Base-by-base conservation (phyloP, 2,113 vertebrate species). In the Rhizomys pruinosus region DNA sequence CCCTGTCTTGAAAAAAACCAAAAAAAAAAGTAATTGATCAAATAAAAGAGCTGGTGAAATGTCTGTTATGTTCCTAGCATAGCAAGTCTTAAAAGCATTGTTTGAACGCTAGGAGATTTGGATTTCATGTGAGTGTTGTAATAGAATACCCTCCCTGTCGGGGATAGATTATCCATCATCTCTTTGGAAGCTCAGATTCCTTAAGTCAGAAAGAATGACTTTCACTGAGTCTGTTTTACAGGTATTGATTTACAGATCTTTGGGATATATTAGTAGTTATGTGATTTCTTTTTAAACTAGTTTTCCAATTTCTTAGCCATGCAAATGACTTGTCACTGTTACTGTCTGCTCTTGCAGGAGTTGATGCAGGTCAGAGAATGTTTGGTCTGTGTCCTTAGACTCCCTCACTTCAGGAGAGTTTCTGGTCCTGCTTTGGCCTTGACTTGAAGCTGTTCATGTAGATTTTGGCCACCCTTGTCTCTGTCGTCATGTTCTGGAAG, bases 181-280 rank as follows among this genome's bases (percentile, higher is more conserved):
- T 61, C 93, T 76, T 57, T 59, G 59, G 94, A 92, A 90, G 93
- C 92, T 97, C 95, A 95, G 94, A 96, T 96, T 97, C 82, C 90
- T 85, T 81, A 91, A 92, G 78, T 92, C 74, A 95, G 84, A 95
- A 91, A 94, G 92, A 91, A 86, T 96, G 93, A 94, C 95, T 96
- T 96, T 96, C 78, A 81, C 76, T 73, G 89, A 93, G 90, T 84
- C 42, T 1, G 22, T 84, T 93, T 91, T 93, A 74, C 90, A 29
- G 37, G 82, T 91, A 97, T 96, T 76, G 92, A 89, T 94, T 97
- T 97, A 95, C 95, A 92, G 92, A 87, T 96, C 82, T 96, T 78
- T 96, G 91, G 85, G 91, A 82, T 59, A 77, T 82, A 63, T 64
- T 87, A 87, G 90, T 82, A 72, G 82, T 89, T 95, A 57, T 64